Conservation (phyloP, 2,113 vertebrate species). For the Rhinoptilus africanus region DNA sequence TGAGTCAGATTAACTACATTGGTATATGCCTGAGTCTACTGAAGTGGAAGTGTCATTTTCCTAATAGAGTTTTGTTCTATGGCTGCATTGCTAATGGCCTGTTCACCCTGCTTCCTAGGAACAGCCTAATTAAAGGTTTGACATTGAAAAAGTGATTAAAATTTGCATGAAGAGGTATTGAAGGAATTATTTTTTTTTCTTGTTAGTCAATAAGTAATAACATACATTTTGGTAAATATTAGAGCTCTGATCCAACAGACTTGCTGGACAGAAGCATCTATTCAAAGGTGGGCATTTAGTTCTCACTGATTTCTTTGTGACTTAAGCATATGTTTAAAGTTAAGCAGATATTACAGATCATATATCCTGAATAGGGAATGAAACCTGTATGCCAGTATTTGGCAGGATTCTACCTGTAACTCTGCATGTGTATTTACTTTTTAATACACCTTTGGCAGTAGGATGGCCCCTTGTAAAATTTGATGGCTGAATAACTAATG, state of each 20-base stretch:
- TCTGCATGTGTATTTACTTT: not conserved
- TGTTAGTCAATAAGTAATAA: not conserved
- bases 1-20: not conserved
- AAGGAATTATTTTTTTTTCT: not conserved
- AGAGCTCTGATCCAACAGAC: not conserved
- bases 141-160: constrained; percentile 35
- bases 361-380: not conserved
- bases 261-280: not conserved
- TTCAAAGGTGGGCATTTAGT: not conserved
- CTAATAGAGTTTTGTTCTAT: constrained; percentile 17
- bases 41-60: constrained; percentile 18
- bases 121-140: not conserved
- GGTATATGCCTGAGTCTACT: not conserved
- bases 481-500: not conserved
- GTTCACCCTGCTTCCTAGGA: not conserved
- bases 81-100: constrained; percentile 25
- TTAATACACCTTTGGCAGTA: not conserved
- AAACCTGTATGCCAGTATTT: not conserved
- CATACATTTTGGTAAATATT: not conserved
- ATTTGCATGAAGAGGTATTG: not conserved
- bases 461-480: not conserved
- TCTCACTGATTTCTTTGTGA: not conserved
- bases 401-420: not conserved
- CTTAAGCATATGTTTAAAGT: not conserved
- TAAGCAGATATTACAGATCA: not conserved